These are phyloP conservation scores for Falco punctatus DNA, from an alignment of 2,113 vertebrate genomes.

Conservation along the genomic window DNA sequence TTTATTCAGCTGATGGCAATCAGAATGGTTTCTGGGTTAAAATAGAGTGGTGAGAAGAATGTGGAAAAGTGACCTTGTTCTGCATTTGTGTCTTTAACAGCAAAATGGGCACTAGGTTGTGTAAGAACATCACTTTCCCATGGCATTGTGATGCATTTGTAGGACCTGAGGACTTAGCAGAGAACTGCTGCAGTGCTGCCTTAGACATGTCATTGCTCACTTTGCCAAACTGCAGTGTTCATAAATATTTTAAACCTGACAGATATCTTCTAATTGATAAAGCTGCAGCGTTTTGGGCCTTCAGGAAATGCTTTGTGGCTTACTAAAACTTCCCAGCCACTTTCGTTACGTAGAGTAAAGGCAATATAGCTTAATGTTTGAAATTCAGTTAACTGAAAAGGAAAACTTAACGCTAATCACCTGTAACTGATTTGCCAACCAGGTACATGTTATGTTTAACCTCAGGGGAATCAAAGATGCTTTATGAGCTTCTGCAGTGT, in stretches of 20 bases:
- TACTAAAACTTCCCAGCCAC: not conserved
- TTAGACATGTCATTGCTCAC: rapidly evolving
- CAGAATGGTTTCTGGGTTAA: not conserved
- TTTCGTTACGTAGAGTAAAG: not conserved
- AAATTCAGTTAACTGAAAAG: not conserved
- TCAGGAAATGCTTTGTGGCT: not conserved
- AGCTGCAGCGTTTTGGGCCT: not conserved
- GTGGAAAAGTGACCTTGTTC: not conserved
- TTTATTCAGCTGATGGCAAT: not conserved
- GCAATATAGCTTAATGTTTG: not conserved
- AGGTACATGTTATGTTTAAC: not conserved
- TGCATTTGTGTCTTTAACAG: not conserved
- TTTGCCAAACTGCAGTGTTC: not conserved
- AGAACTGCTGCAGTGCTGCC: not conserved
- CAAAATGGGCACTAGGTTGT: not conserved
- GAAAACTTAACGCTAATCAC: not conserved
- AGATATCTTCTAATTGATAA: too few species aligned
- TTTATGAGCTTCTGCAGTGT: not conserved
- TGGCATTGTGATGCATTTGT: not conserved
- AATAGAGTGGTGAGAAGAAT: not conserved
- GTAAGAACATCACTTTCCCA: not conserved
- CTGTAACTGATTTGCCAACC: not conserved
- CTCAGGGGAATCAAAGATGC: not conserved
- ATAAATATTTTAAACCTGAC: not conserved
- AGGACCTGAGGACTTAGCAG: not conserved